Evolutionary conservation across 2,113 vertebrate species (phyloP).

Genomic region (Carlito syrichta): DNA sequence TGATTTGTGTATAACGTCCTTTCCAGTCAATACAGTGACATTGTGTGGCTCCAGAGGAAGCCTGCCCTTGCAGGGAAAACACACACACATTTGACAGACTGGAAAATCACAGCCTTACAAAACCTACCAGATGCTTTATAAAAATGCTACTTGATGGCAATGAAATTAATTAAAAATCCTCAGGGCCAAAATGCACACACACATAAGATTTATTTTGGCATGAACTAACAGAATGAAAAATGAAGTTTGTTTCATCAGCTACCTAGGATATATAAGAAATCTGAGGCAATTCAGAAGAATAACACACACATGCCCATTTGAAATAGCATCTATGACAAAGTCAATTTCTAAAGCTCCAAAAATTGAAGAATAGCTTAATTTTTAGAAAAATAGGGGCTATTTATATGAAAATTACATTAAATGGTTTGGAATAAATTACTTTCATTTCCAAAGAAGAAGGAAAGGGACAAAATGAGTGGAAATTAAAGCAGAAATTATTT

Average conservation of each 20-base stretch:
- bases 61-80: background rate
- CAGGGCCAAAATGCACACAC: background rate
- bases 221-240: conserved; percentile 43
- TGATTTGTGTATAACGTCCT: background rate
- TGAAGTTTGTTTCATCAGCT: background rate
- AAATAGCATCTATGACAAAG: background rate
- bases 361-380: background rate
- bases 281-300: background rate
- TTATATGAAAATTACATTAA: background rate
- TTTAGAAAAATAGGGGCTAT: background rate
- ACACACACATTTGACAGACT: background rate
- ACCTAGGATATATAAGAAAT: background rate
- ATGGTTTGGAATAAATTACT: background rate
- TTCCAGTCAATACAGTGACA: background rate
- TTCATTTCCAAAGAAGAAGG: background rate
- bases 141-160: conserved; percentile 12
- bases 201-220: conserved; percentile 32
- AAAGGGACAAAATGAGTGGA: background rate
- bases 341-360: background rate
- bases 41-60: background rate
- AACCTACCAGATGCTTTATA: background rate
- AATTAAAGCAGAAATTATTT: conserved; percentile 19
- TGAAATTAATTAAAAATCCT: conserved; percentile 49
- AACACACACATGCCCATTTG: background rate
- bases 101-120: background rate